A percentile compares a stretch with the other conserved stretches of the same genome.
These are phyloP conservation scores for Agrochola lota DNA, from an alignment of 2,888 invertebrate genomes.

Conservation along the genomic window DNA sequence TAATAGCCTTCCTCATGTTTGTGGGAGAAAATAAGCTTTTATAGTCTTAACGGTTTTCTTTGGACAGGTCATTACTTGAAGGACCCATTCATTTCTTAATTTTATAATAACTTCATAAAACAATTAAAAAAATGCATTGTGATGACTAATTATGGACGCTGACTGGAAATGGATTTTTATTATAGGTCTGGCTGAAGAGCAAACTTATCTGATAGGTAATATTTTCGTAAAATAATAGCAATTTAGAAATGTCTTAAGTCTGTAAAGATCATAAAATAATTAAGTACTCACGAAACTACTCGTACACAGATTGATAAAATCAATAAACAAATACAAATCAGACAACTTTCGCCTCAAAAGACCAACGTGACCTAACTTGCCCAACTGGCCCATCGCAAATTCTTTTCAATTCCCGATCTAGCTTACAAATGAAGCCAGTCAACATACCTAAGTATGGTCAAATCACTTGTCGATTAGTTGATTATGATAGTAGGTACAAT, in stretches of 20 bases:
- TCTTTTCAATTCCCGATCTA: neutral
- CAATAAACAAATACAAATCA: neutral
- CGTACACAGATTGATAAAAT: neutral
- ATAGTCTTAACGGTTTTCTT: no score
- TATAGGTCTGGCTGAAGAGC: neutral
- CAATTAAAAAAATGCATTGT: no score
- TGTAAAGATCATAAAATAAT: no score
- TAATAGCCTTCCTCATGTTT: neutral
- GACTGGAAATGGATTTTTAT: no score
- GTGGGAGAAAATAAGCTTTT: no score
- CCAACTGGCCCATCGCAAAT: neutral
- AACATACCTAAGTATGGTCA: neutral
- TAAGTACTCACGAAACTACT: neutral
- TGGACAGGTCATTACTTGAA: no score
- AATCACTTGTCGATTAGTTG: constrained; percentile 46
- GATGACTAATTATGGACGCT: no score
- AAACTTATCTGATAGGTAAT: neutral
- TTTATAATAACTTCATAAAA: no score
- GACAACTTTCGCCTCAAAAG: neutral
- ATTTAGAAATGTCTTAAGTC: no score
- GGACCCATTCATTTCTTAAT: no score
- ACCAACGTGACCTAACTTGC: neutral
- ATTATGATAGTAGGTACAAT: constrained; percentile 53
- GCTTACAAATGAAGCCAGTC: constrained; percentile 1
- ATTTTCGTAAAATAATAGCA: neutral